Conservation (phyloP, 2,797 vertebrate genomes). For the Neosilurus mollespiculum region DNA sequence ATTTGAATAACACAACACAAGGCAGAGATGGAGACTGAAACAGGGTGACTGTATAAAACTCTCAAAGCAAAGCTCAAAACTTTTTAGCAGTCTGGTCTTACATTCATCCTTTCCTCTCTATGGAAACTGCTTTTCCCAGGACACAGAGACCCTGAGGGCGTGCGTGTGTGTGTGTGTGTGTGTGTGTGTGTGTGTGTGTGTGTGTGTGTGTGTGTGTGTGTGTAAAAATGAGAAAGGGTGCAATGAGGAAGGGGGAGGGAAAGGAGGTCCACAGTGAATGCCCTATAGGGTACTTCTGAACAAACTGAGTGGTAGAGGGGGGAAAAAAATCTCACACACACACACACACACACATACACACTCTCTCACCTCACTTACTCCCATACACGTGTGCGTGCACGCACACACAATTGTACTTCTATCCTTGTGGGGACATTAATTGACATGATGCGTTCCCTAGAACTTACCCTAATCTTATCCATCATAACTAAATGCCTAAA, state of each 20-base stretch:
- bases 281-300: conserved; percentile 34
- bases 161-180: conserved; percentile 20
- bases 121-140: conserved; percentile 57
- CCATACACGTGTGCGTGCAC: no score
- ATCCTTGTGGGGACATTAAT: no score
- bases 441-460: no score
- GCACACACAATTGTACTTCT: no score
- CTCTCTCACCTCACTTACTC: no score
- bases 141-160: conserved; percentile 41
- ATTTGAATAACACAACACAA: not conserved
- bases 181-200: conserved; percentile 5
- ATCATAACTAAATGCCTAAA: no score
- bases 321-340: not conserved
- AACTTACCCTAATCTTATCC: no score
- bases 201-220: conserved; percentile 30
- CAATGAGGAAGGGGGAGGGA: conserved; percentile 1
- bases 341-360: not conserved
- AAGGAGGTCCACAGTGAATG: conserved; percentile 24
- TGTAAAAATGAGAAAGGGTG: conserved; percentile 18
- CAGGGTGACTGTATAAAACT: conserved; percentile 28
- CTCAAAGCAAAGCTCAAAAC: conserved; percentile 40
- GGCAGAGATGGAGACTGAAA: conserved; percentile 3
- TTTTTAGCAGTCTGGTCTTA: conserved; percentile 47
- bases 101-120: conserved; percentile 53
- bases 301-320: conserved; percentile 9